Percentiles rank a stretch among this genome's conserved stretches.
These are phyloP conservation scores for Melanotus villosus DNA, from an alignment of 2,888 invertebrate species.

Conservation along the genomic window DNA sequence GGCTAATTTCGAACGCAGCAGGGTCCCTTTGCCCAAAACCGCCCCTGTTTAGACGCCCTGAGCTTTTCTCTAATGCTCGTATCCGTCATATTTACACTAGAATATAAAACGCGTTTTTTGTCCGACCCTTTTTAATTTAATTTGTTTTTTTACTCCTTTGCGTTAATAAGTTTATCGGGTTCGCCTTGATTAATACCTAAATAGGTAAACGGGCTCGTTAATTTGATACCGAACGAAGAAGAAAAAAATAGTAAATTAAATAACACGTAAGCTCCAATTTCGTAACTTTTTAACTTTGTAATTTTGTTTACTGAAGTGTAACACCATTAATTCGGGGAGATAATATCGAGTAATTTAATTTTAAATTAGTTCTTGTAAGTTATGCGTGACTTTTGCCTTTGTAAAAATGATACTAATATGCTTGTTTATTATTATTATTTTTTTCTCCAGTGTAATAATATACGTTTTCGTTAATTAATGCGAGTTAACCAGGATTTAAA, in stretches of 20 bases:
- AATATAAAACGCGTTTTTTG: slow-evolving; percentile 37
- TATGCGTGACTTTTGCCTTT: slow-evolving; percentile 25
- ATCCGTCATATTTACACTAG: slow-evolving; percentile 52
- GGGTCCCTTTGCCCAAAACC: slow-evolving; percentile 56
- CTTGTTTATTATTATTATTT: slow-evolving; percentile 19
- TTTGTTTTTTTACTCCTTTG: neutral
- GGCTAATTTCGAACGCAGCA: slow-evolving; percentile 63
- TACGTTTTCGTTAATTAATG: slow-evolving; percentile 18
- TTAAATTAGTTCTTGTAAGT: slow-evolving; percentile 31
- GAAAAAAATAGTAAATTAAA: too few species aligned
- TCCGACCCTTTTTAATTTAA: slow-evolving; percentile 24
- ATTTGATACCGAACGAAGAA: too few species aligned
- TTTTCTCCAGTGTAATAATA: slow-evolving; percentile 4
- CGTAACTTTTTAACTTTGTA: neutral
- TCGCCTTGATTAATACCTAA: neutral
- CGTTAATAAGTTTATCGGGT: neutral
- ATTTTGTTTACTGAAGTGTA: slow-evolving; percentile 31
- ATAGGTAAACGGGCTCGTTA: too few species aligned
- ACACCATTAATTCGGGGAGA: slow-evolving; percentile 31
- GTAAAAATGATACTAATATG: slow-evolving; percentile 12
- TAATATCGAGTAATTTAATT: slow-evolving; percentile 34
- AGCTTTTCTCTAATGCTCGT: slow-evolving; percentile 43
- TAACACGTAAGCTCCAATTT: too few species aligned
- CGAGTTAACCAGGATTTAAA: neutral
- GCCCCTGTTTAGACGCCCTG: slow-evolving; percentile 51